Base-by-base conservation (phyloP, 2,888 invertebrate genomes). In the Patella pellucida region DNA sequence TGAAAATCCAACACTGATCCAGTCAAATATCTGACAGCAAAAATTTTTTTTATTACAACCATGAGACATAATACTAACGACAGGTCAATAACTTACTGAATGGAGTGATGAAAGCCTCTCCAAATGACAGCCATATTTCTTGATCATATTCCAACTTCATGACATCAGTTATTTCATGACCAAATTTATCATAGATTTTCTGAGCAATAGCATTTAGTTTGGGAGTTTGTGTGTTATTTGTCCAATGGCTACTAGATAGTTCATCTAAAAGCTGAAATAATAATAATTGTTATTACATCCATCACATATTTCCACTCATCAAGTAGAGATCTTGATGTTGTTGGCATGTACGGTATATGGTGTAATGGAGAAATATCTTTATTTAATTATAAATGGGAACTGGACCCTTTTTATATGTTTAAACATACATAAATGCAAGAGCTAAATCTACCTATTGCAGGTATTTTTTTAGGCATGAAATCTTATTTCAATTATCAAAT, bases 121-220 rank as follows among this genome's bases (percentile, higher is more conserved):
- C 90, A 81, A 85, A 89, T 5, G 90, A 89, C 23, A 91, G 82
- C 89, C 89, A 91, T 12, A 91, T 81, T 72, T 89, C 87, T 69
- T 81, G 79, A 41, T 86, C 87, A 62, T 82, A 76, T 68, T 86
- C 77, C 27, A 91, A 82, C 0, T 80, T 80, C 68, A 79, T 74
- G 7, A 90, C 85, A 77, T 88, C 83, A 27, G 80, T 87, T 54
- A 91, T 82, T 75, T 89, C 89, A 51, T 84, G 80, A 2, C 90
- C 90, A 74, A 79, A 82, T 69, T 84, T 79, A 77, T 87, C 84
- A 79, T 82, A 91, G 50, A 91, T 76, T 72, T 86, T 88, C 78
- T 87, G 86, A 14, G 89, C 89, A 14, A 88, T 83, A 7, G 88
- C 84, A 12, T 82, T 84, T 51, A 90, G 79, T 76, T 87, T 86